Percentiles rank a stretch among this genome's conserved stretches.
Conservation (phyloP, 2,113 vertebrate species). For the human region DNA sequence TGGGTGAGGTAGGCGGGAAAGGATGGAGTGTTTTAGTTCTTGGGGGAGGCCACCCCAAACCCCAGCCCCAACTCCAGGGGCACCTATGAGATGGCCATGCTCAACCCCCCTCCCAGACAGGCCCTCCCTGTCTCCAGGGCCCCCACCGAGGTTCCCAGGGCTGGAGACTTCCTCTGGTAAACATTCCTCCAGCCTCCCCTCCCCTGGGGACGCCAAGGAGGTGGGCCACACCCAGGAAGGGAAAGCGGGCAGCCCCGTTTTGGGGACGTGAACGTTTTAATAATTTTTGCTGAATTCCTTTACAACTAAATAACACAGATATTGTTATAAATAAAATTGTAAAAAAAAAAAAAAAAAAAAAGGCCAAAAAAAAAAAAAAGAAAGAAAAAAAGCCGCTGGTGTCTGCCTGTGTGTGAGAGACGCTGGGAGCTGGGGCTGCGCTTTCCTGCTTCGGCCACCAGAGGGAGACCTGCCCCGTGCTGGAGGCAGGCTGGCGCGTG, state of each 20-base stretch:
- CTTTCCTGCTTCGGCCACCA: neutral
- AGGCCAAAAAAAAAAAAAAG: constrained; percentile 75
- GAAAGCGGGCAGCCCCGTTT: constrained; percentile 80
- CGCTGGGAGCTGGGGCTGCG: constrained; percentile 25
- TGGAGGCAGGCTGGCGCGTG: neutral
- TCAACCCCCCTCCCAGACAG: constrained; percentile 39
- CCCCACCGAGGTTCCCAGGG: constrained; percentile 37
- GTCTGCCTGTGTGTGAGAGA: constrained; percentile 70
- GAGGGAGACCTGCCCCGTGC: neutral
- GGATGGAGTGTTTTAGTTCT: constrained; percentile 48
- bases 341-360: constrained; percentile 79
- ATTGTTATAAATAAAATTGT: constrained; percentile 95
- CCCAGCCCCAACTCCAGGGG: constrained; percentile 17
- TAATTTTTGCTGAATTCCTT: constrained; percentile 96
- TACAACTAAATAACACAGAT: constrained; percentile 95
- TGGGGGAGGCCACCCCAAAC: neutral
- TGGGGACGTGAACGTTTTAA: constrained; percentile 85
- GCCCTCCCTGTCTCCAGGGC: neutral
- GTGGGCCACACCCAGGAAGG: constrained; percentile 60
- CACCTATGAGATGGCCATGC: constrained; percentile 40
- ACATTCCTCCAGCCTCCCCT: neutral
- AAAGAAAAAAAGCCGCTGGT: constrained; percentile 60
- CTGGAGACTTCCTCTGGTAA: constrained; percentile 57
- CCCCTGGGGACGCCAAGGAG: constrained; percentile 24
- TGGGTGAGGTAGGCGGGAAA: constrained; percentile 47